Percentiles rank a stretch among this genome's conserved stretches.
Evolutionary conservation across 35 echinoderm and acorn worm species (phyloP).

Genomic region (Hemicentrotus pulcherrimus): DNA sequence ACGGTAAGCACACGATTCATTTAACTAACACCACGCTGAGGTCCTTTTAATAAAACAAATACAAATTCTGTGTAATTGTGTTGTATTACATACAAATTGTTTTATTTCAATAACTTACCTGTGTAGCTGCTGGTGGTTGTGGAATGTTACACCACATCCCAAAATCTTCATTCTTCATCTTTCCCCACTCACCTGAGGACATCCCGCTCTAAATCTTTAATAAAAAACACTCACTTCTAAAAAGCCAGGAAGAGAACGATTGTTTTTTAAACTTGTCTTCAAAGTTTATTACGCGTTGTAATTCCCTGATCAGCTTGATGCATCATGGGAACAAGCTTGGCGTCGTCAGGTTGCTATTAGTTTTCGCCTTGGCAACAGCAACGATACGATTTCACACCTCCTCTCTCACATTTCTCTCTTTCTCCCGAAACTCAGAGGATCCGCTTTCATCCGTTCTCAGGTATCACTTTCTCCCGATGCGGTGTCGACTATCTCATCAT

Average conservation of each 20-base stretch:
- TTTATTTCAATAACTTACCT: background rate
- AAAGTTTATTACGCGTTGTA: slow-evolving; percentile 5
- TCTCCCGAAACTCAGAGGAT: slow-evolving; percentile 34
- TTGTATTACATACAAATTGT: too few species aligned
- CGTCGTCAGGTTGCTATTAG: slow-evolving; percentile 41
- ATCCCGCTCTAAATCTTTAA: background rate
- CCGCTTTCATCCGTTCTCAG: slow-evolving; percentile 35
- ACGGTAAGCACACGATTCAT: too few species aligned
- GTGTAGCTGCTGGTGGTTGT: background rate
- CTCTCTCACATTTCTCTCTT: slow-evolving; percentile 31
- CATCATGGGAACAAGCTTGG: slow-evolving; percentile 26
- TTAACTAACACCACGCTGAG: too few species aligned
- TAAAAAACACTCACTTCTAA: background rate
- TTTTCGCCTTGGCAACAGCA: slow-evolving; percentile 42
- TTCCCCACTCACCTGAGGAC: background rate
- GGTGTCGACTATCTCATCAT: slow-evolving; percentile 31
- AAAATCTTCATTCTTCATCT: slow-evolving; percentile 1
- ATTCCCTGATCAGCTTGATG: background rate
- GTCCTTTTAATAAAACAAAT: too few species aligned
- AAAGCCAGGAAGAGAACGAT: background rate
- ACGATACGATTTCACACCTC: slow-evolving; percentile 42
- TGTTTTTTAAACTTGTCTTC: background rate
- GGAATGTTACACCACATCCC: background rate
- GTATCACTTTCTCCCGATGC: slow-evolving; percentile 23
- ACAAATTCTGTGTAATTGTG: too few species aligned